Evolutionary conservation across 2,888 invertebrate genomes (phyloP), one percentile per base, ranked within the genome.

Genomic region (Apomyelois bistriatella): DNA sequence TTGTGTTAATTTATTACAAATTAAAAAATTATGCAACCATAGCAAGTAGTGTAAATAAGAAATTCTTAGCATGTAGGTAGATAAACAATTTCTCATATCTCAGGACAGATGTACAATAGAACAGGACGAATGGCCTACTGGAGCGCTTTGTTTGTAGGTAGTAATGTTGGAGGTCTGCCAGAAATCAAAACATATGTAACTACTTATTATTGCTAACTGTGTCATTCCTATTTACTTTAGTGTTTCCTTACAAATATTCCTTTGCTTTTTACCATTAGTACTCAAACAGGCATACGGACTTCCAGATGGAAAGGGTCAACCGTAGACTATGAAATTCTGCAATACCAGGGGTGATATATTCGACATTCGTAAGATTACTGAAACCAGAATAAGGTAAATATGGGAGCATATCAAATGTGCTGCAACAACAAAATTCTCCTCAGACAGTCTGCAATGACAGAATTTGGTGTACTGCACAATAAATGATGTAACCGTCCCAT

Each of bases 81-180:
- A 28, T 22, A 42, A 42, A 46, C 62, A 69, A 58, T 67, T 70
- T 65, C 71, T 70, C 67, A 76, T 76, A 74, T 77, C 73, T 75
- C 73, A 77, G 70, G 66, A 74, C 65, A 71, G 70, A 71, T 51
- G 12, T 70, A 76, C 76, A 73, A 78, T 57, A 74, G 72, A 74
- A 78, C 70, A 70, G 68, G 71, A 75, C 68, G 74, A 76, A 79
- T 76, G 72, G 65, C 74, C 72, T 71, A 66, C 68, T 66, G 64
- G 70, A 69, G 68, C 73, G 71, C 74, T 73, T 72, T 74, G 73
- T 70, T 68, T 70, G 68, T 63, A 71, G 66, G 70, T 73, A 68
- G 66, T 67, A 66, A 69, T 68, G 62, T 71, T 85, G 85, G 83
- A 74, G 58, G 59, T 53, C 56, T 62, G 82, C 85, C 82, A 83